Conservation (phyloP, 2,888 invertebrate genomes). For the Laothoe populi region DNA sequence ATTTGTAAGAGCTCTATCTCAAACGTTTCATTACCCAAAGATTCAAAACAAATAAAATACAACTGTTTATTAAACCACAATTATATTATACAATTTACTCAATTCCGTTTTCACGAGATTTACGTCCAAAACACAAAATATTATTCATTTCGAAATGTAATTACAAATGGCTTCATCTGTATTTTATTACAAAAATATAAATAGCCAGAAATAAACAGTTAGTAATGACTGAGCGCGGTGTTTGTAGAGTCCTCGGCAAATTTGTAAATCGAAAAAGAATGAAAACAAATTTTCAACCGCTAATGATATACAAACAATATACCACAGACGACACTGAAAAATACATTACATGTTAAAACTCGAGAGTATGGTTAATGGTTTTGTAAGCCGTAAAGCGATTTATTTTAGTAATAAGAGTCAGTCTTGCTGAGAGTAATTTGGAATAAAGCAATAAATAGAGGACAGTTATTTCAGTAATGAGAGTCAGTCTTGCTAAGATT, state of each 20-base stretch:
- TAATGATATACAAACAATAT: conserved; percentile 44
- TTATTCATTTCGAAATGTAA: not conserved
- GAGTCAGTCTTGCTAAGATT: too few relatives aligned
- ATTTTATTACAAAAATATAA: conserved; percentile 10
- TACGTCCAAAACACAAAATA: not conserved
- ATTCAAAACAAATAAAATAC: too few relatives aligned
- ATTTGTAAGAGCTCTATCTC: too few relatives aligned
- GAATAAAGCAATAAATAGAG: too few relatives aligned
- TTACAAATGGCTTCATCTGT: not conserved
- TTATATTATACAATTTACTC: too few relatives aligned
- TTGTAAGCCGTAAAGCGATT: not conserved
- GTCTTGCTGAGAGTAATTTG: too few relatives aligned
- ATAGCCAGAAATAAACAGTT: not conserved
- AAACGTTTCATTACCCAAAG: too few relatives aligned
- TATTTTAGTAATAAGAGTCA: too few relatives aligned
- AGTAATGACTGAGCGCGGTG: not conserved
- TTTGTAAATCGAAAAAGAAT: conserved; percentile 42
- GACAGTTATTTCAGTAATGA: too few relatives aligned
- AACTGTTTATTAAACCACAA: too few relatives aligned
- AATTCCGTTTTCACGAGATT: not conserved
- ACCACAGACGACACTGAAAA: not conserved
- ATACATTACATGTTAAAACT: not conserved
- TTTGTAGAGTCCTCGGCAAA: conserved; percentile 23
- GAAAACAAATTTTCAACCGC: conserved; percentile 30
- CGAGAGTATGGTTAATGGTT: not conserved